These are phyloP conservation scores for Entosphenus tridentatus DNA, from an alignment of 2,113 vertebrate genomes.

Conservation along the genomic window DNA sequence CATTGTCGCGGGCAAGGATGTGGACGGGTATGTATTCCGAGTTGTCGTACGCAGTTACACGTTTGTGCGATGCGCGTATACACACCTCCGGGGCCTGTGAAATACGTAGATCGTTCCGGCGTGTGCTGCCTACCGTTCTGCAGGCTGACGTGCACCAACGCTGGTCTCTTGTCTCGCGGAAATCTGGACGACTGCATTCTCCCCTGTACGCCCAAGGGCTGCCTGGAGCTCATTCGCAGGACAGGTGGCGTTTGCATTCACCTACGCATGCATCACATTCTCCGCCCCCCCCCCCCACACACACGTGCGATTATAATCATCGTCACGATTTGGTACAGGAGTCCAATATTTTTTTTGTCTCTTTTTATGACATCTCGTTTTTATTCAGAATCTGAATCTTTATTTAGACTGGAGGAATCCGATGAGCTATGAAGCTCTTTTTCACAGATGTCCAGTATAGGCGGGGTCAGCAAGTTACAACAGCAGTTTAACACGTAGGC, in stretches of 20 bases:
- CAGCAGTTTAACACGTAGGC: too few relatives aligned
- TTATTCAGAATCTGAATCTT: too few relatives aligned
- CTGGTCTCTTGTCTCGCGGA: conserved; percentile 77
- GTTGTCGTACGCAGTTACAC: neutral
- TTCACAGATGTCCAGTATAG: too few relatives aligned
- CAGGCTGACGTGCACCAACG: conserved; percentile 70
- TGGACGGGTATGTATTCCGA: conserved; percentile 54
- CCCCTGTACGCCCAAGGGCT: conserved; percentile 85
- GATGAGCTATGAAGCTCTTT: too few relatives aligned
- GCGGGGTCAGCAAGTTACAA: too few relatives aligned
- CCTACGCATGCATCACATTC: neutral
- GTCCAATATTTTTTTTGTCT: neutral
- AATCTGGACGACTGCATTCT: conserved; percentile 73
- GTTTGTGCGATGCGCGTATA: neutral
- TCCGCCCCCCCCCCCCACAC: neutral
- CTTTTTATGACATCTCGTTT: neutral
- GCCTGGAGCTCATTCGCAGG: conserved; percentile 75
- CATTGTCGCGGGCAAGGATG: conserved; percentile 64
- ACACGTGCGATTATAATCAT: neutral
- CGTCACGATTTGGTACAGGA: neutral
- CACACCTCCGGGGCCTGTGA: conserved; percentile 6
- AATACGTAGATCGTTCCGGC: conserved; percentile 4
- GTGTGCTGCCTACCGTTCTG: conserved; percentile 10
- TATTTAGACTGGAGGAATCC: too few relatives aligned
- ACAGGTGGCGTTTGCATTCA: conserved; percentile 30